Base-by-base conservation (phyloP, 53 echinoderm and acorn worm genomes). In the Astropecten irregularis region DNA sequence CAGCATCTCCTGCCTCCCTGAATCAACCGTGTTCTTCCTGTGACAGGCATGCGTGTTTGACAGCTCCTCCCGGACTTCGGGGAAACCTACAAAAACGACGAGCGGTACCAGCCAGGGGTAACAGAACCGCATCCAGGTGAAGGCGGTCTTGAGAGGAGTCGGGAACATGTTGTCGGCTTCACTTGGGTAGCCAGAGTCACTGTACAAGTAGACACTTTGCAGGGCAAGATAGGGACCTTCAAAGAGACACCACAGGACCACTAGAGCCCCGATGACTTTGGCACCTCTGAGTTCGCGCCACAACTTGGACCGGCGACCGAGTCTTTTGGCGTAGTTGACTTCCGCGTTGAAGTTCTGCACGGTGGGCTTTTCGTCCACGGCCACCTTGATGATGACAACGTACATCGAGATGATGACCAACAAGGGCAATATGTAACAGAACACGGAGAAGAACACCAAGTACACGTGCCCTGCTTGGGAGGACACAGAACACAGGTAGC, bases 191-290 rank as follows among this genome's bases (percentile, higher is more conserved):
- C 58, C 68, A 0, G 69, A 69, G 22, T 55, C 49, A 11, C 83
- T 69, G 40, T 68, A 92, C 9, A 92, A 46, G 71, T 95, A 90
- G 21, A 91, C 86, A 37, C 86, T 76, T 9, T 89, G 82, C 10
- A 91, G 32, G 26, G 91, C 56, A 40, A 90, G 84, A 64, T 91
- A 95, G 2, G 96, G 96, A 10, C 93, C 96, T 57, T 91, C 81
- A 2, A 95, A 69, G 18, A 95, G 3, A 53, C 91, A 93, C 96
- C 96, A 95, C 15, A 91, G 57, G 34, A 93, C 38, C 21, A 90
- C 69, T 10, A 95, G 72, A 15, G 86, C 48, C 15, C 90, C 96
- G 8, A 90, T 81, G 15, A 82, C 47, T 67, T 93, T 93, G 3
- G 91, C 90, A 46, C 40, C 34, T 37, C 69, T 40, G 21, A 90